Evolutionary conservation across 2,113 vertebrate species (phyloP), one percentile per base, ranked within the genome.

Genomic region (Dasyprocta punctata): DNA sequence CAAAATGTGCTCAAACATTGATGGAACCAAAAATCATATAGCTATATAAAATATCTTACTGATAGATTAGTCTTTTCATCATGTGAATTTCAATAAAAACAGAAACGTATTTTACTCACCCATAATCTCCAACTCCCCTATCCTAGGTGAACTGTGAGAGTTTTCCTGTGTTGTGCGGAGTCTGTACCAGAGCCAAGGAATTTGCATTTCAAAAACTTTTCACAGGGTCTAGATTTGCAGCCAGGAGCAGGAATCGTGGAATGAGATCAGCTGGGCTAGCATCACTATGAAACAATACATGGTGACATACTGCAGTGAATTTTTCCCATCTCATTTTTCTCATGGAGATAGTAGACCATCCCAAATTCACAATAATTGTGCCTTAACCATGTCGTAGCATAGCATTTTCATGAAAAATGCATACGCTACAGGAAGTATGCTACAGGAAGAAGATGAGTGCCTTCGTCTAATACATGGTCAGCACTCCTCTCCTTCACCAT

Each of bases 181-280:
- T 65, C 14, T 65, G 33, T 16, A n/a, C 0, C 38, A 11, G 52
- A 7, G 4, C 58, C 71, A 94, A 92, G 63, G 36, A 92, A 86
- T 89, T 71, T 92, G 24, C 33, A 81, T 75, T 77, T 71, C 30
- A 19, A 85, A 97, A 89, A n/a, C 7, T n/a, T 58, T 89, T 58
- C 71, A 86, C 52, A 30, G 58, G 1, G 1, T 96, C 20, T 49
- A 56, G 28, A 47, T 71, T 33, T 96, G 47, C 47, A 65, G 20
- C 22, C 7, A 80, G n/a, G 69, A 1, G 7, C 56, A n/a, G 38
- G 22, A 80, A 90, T 85, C 26, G 73, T 38, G 83, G 38, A 78
- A 22, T 44, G 54, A 78, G 5, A 86, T 90, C n/a, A 61, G 9
- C 38, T 52, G 65, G 11, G 3, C 47, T 89, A 65, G 73, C 24